Percentiles rank a stretch among this genome's conserved stretches.
Conservation (phyloP, 2,797 vertebrate species). For the Cossypha niveicapilla region DNA sequence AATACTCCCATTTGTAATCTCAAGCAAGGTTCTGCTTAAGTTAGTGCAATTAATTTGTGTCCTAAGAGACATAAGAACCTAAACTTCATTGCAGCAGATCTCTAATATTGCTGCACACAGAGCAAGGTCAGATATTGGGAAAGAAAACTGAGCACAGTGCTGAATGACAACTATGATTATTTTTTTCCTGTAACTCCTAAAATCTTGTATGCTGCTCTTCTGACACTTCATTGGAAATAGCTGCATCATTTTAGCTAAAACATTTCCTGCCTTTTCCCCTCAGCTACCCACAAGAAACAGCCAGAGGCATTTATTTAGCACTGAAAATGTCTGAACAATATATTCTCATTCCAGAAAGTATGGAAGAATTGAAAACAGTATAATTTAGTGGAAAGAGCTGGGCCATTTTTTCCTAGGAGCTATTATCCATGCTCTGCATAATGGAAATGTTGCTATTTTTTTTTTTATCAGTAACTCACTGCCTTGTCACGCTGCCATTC, state of each 20-base stretch:
- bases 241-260: neutral
- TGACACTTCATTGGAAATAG: neutral
- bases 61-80: neutral
- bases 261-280: neutral
- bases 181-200: neutral
- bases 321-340: neutral
- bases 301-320: neutral
- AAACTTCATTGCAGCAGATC: neutral
- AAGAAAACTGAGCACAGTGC: neutral
- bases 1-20: neutral
- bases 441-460: neutral
- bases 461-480: neutral
- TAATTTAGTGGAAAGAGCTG: neutral
- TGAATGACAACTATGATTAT: neutral
- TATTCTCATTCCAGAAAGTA: neutral
- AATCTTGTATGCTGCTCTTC: neutral
- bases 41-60: neutral
- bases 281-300: neutral
- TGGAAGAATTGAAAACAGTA: neutral
- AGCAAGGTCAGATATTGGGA: neutral
- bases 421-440: neutral
- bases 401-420: neutral
- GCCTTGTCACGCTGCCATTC: neutral
- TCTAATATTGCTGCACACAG: neutral
- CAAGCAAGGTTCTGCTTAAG: neutral